Percentiles rank a stretch among this genome's conserved stretches.
These are phyloP conservation scores for Limosa lapponica DNA, from an alignment of 2,797 vertebrate species.

Conservation along the genomic window DNA sequence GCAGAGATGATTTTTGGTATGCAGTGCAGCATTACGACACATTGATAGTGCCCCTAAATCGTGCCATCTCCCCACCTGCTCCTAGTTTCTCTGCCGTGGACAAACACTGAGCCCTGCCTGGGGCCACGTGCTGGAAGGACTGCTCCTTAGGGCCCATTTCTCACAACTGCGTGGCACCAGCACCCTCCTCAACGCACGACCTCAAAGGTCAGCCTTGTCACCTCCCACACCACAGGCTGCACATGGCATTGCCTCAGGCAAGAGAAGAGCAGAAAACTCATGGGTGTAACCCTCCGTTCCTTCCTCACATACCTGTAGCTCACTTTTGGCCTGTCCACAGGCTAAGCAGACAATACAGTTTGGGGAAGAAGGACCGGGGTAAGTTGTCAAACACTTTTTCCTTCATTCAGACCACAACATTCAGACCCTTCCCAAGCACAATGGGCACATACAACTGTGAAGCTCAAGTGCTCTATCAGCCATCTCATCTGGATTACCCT, in stretches of 20 bases:
- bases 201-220: background rate
- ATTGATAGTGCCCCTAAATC: background rate
- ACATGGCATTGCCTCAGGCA: background rate
- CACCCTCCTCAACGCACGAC: background rate
- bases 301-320: background rate
- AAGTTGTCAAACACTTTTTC: background rate
- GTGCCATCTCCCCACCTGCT: background rate
- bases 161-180: background rate
- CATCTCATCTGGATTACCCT: background rate
- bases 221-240: background rate
- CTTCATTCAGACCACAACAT: background rate
- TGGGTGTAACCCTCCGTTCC: background rate
- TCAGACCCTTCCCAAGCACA: background rate
- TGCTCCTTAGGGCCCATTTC: background rate
- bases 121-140: background rate
- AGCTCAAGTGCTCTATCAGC: background rate
- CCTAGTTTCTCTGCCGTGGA: background rate
- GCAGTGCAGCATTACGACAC: background rate
- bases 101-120: background rate
- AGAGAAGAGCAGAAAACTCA: background rate
- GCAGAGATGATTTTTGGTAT: fast-evolving
- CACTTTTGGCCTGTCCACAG: background rate
- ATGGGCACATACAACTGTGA: background rate
- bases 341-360: background rate
- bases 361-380: background rate